These are phyloP conservation scores for Molossus alvarezi DNA, from an alignment of 2,797 vertebrate genomes.

Conservation along the genomic window DNA sequence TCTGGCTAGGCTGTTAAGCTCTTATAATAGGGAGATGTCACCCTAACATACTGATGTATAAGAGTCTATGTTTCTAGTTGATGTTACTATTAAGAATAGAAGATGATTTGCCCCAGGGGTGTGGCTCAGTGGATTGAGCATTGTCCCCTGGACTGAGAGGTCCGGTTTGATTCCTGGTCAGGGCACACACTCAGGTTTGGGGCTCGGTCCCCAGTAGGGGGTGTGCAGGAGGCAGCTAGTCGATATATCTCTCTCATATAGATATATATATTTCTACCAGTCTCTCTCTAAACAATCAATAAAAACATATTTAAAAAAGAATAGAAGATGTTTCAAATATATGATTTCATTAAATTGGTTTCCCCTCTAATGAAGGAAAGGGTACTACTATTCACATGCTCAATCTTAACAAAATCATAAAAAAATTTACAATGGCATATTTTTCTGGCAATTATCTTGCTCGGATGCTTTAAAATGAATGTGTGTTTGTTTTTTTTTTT, in stretches of 20 bases:
- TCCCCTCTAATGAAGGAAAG: slow-evolving; percentile 52
- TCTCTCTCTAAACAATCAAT: no score
- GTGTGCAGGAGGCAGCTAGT: no score
- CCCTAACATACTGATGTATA: neutral
- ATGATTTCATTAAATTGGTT: slow-evolving; percentile 60
- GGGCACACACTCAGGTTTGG: no score
- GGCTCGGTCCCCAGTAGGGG: no score
- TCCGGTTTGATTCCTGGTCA: no score
- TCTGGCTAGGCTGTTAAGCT: neutral
- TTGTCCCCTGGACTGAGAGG: no score
- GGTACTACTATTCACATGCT: slow-evolving; percentile 7
- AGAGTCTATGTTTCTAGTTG: slow-evolving; percentile 52
- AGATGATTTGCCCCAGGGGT: neutral
- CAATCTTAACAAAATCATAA: slow-evolving; percentile 60
- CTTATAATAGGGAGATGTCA: neutral
- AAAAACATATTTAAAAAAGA: neutral
- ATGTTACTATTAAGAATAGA: slow-evolving; percentile 53
- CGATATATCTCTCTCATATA: no score
- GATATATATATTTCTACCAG: no score
- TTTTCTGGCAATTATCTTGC: neutral
- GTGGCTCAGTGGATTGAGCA: no score
- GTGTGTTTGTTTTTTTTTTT: neutral
- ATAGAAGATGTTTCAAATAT: slow-evolving; percentile 49
- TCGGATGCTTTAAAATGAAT: slow-evolving; percentile 41
- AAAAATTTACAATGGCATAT: neutral